Evolutionary conservation across 2,113 vertebrate species (phyloP).

Genomic region (Vulpes lagopus): DNA sequence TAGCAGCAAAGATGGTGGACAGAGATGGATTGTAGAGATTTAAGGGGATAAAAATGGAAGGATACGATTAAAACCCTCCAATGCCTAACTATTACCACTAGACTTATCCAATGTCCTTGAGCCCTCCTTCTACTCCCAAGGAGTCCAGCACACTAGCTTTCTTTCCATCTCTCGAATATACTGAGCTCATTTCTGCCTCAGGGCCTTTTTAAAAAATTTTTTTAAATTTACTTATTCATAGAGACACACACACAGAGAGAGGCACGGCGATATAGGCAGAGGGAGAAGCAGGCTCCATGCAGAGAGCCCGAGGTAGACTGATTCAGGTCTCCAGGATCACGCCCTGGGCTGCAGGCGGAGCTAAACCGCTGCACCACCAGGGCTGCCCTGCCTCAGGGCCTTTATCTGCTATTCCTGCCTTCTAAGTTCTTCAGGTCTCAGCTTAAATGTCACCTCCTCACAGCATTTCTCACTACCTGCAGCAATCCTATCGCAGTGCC

Average conservation of each 20-base stretch:
- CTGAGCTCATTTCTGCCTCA: neutral
- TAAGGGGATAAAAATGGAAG: neutral
- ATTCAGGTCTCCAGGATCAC: too few relatives aligned
- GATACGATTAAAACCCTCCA: neutral
- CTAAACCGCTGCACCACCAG: too few relatives aligned
- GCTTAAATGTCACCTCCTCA: neutral
- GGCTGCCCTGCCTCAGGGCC: neutral
- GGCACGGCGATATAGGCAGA: too few relatives aligned
- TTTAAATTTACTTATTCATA: too few relatives aligned
- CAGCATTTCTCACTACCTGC: neutral
- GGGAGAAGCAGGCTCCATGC: too few relatives aligned
- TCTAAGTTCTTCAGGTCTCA: neutral
- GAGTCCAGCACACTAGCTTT: neutral
- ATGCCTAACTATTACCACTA: neutral
- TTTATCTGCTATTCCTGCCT: neutral
- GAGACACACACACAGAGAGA: too few relatives aligned
- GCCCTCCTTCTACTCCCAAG: neutral
- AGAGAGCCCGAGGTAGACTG: too few relatives aligned
- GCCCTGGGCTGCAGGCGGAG: too few relatives aligned
- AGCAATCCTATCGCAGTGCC: neutral
- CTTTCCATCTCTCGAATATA: neutral
- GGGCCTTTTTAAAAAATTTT: neutral
- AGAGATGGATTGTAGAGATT: slow-evolving; percentile 14
- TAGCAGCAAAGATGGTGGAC: neutral
- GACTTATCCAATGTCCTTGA: slow-evolving; percentile 11